A percentile compares a stretch with the other conserved stretches of the same genome.
phyloP scores from a whole-genome alignment of 2,888 invertebrate genomes.

The Parnassius apollo region DNA sequence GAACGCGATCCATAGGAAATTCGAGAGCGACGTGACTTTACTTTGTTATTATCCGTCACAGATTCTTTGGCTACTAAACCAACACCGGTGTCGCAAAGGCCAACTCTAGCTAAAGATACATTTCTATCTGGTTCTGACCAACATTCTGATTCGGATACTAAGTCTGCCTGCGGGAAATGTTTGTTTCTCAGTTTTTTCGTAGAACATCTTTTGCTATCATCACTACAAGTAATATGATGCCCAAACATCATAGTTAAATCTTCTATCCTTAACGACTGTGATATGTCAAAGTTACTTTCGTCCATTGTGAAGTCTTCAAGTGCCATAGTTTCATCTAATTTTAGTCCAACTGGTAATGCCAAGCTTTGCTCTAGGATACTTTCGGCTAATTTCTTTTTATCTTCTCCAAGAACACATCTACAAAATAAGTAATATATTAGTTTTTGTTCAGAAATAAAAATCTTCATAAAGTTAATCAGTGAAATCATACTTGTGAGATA shows the following conservation, averaged over 20 bases:
- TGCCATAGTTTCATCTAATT: slow-evolving; percentile 73
- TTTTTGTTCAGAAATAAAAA: background rate
- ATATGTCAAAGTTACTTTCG: slow-evolving; percentile 68
- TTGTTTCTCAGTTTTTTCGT: slow-evolving; percentile 43
- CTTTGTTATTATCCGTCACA: slow-evolving; percentile 58
- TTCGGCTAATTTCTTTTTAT: slow-evolving; percentile 72
- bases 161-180: slow-evolving; percentile 58
- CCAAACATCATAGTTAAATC: slow-evolving; percentile 75
- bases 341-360: slow-evolving; percentile 70
- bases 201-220: slow-evolving; percentile 48
- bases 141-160: slow-evolving; percentile 87
- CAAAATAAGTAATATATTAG: slow-evolving; percentile 27
- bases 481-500: slow-evolving; percentile 80
- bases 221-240: slow-evolving; percentile 62
- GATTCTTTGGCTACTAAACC: slow-evolving; percentile 52
- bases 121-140: slow-evolving; percentile 94
- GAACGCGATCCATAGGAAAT: slow-evolving; percentile 67
- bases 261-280: slow-evolving; percentile 68
- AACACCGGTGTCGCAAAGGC: slow-evolving; percentile 69
- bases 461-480: background rate
- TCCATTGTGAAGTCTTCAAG: slow-evolving; percentile 71
- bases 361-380: slow-evolving; percentile 75
- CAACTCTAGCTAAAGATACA: slow-evolving; percentile 90
- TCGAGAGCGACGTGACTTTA: slow-evolving; percentile 64
- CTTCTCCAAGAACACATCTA: slow-evolving; percentile 75